These are phyloP conservation scores for Serranus cabrilla DNA, from an alignment of 2,797 vertebrate species.

Conservation along the genomic window DNA sequence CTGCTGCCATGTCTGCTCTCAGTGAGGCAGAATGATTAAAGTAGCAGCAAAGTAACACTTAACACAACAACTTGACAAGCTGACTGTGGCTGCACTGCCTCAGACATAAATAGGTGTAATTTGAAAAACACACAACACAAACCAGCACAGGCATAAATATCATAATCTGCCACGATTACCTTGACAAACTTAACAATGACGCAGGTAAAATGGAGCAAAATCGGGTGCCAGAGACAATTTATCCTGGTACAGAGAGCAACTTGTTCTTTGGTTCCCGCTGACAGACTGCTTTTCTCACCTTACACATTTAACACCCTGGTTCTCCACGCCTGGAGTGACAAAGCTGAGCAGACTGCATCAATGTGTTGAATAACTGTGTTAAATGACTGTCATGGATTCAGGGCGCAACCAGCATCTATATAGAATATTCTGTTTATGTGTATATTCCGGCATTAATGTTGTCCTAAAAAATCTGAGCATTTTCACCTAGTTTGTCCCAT, in stretches of 20 bases:
- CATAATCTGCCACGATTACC: conserved; percentile 42
- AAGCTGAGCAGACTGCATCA: conserved; percentile 28
- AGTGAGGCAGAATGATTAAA: conserved; percentile 66
- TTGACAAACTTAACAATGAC: conserved; percentile 45
- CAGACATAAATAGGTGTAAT: conserved; percentile 54
- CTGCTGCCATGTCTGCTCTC: conserved; percentile 62
- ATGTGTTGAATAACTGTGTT: conserved; percentile 37
- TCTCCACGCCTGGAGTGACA: conserved; percentile 28
- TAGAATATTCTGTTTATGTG: background rate
- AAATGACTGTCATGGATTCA: conserved; percentile 20
- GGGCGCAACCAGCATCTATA: conserved; percentile 13
- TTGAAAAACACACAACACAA: conserved; percentile 32
- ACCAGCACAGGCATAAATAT: conserved; percentile 6
- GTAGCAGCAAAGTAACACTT: conserved; percentile 53
- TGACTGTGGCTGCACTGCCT: conserved; percentile 44
- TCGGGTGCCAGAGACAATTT: conserved; percentile 36
- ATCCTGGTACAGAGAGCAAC: conserved; percentile 9
- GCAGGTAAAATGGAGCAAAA: conserved; percentile 39
- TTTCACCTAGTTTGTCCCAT: background rate
- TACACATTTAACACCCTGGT: conserved; percentile 6
- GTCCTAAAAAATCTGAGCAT: background rate
- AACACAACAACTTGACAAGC: conserved; percentile 61
- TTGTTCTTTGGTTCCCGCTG: conserved; percentile 22
- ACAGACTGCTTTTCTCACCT: conserved; percentile 44
- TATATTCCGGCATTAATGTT: background rate